These are phyloP conservation scores for Musca vetustissima DNA, from an alignment of 1,140 invertebrate genomes.

Conservation along the genomic window DNA sequence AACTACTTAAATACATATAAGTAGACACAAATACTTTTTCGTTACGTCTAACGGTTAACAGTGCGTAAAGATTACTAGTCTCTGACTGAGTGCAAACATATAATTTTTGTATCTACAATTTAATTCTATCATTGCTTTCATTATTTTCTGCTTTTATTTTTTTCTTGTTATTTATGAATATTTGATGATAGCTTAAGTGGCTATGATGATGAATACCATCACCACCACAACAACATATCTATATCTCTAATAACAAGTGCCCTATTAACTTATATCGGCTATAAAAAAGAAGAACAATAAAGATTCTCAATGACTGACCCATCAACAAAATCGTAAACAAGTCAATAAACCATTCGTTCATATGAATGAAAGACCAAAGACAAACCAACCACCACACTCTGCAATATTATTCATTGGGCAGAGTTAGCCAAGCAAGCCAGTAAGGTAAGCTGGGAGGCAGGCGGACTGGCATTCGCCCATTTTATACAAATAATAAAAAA, in stretches of 20 bases:
- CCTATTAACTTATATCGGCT: constrained; percentile 13
- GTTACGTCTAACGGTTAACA: not conserved
- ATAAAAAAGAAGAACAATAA: not conserved
- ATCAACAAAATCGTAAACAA: not conserved
- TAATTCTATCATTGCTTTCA: too few relatives aligned
- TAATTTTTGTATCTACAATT: not conserved
- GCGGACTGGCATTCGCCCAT: too few relatives aligned
- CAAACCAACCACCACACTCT: too few relatives aligned
- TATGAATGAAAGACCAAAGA: not conserved
- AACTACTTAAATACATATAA: too few relatives aligned
- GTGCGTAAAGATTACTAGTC: constrained; percentile 4
- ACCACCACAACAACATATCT: not conserved
- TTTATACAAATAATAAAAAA: too few relatives aligned
- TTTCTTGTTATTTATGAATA: not conserved
- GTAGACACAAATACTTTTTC: too few relatives aligned
- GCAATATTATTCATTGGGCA: too few relatives aligned
- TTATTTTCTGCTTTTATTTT: too few relatives aligned
- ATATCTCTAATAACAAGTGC: not conserved
- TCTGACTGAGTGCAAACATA: not conserved
- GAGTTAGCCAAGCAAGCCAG: too few relatives aligned
- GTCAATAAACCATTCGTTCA: not conserved
- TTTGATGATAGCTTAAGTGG: not conserved
- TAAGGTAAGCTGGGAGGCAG: too few relatives aligned
- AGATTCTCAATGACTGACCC: not conserved
- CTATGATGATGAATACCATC: too few relatives aligned